Evolutionary conservation across 2,888 invertebrate species (phyloP).

Genomic region (Cistogaster globosa): DNA sequence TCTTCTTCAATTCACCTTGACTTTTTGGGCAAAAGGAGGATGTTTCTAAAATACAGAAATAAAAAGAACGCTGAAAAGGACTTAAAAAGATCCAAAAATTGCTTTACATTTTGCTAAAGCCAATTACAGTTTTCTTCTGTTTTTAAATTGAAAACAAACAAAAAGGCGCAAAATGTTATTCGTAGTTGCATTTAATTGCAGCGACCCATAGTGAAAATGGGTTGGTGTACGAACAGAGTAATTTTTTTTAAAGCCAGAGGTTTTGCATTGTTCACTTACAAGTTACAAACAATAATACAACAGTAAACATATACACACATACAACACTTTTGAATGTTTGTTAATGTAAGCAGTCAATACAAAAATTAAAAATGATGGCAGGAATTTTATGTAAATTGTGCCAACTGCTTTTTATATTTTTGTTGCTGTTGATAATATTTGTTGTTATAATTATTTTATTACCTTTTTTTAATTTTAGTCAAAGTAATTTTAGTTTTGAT

Average conservation of each 20-base stretch:
- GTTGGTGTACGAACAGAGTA: not conserved
- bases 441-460: not conserved
- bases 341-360: too few species aligned
- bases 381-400: not conserved
- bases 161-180: too few species aligned
- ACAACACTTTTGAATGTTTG: not conserved
- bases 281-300: constrained; percentile 21
- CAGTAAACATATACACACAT: not conserved
- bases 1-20: too few species aligned
- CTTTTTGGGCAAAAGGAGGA: too few species aligned
- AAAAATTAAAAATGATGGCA: not conserved
- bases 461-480: constrained; percentile 10
- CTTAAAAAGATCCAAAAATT: too few species aligned
- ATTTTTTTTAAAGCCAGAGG: constrained; percentile 45
- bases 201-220: constrained; percentile 33
- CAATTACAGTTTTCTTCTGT: too few species aligned
- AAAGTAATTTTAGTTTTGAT: not conserved
- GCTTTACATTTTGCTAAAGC: too few species aligned
- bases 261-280: constrained; percentile 54
- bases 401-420: not conserved
- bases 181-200: too few species aligned
- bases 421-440: not conserved
- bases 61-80: too few species aligned
- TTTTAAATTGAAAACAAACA: too few species aligned
- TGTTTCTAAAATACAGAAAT: too few species aligned